These are phyloP conservation scores for Mesembrinibis cayennensis DNA, from an alignment of 2,113 vertebrate species.

Conservation along the genomic window DNA sequence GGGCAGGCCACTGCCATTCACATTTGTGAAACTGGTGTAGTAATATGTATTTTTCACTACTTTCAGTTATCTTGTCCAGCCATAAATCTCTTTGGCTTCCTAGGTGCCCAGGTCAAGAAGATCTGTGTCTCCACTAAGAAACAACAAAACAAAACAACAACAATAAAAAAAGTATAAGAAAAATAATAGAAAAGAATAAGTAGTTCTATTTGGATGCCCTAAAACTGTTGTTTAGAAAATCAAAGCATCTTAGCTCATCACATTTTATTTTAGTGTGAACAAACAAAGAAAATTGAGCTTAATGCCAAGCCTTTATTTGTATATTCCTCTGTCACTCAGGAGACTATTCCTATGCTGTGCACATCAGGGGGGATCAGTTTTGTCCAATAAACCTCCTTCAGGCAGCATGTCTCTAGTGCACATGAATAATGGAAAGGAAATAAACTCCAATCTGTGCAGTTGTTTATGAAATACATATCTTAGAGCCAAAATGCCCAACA, in stretches of 20 bases:
- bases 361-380: not conserved
- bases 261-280: not conserved
- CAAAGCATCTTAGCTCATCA: not conserved
- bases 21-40: rapidly evolving
- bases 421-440: slow-evolving; percentile 32
- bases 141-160: not conserved
- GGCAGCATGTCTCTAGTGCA: not conserved
- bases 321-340: not conserved
- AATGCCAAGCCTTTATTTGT: not conserved
- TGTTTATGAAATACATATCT: not conserved
- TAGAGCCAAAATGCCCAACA: not conserved
- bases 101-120: not conserved
- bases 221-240: not conserved
- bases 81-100: not conserved
- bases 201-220: not conserved
- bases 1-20: not conserved
- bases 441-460: not conserved
- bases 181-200: not conserved
- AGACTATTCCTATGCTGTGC: not conserved
- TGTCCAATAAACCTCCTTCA: not conserved
- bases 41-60: not conserved
- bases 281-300: not conserved
- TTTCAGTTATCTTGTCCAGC: not conserved
- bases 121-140: not conserved
- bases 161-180: not conserved